Evolutionary conservation across 2,113 vertebrate genomes (phyloP).

Genomic region (Piprites chloris): DNA sequence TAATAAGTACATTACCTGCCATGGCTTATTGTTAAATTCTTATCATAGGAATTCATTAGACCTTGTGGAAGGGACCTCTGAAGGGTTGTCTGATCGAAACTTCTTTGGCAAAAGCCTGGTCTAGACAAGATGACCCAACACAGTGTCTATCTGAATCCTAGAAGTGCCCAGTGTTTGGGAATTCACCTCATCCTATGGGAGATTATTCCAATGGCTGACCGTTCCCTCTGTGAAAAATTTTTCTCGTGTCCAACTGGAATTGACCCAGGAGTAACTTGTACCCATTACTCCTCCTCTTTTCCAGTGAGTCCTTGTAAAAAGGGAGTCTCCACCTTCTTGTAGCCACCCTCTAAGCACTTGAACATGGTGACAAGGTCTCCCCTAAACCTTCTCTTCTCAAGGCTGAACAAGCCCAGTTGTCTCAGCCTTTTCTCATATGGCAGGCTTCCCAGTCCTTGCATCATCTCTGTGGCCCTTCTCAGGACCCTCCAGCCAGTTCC

Average conservation of each 20-base stretch:
- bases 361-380: not conserved
- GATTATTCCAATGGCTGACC: not conserved
- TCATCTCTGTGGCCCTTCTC: not conserved
- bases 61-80: not conserved
- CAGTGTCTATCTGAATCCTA: not conserved
- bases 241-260: not conserved
- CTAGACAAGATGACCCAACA: not conserved
- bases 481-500: not conserved
- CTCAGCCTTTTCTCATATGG: not conserved
- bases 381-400: not conserved
- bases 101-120: not conserved
- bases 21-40: conserved; percentile 35
- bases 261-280: not conserved
- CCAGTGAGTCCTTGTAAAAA: not conserved
- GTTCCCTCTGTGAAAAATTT: not conserved
- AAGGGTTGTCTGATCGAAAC: not conserved
- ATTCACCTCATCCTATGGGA: not conserved
- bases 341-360: not conserved
- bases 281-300: not conserved
- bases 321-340: not conserved
- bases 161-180: not conserved
- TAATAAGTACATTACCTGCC: not conserved
- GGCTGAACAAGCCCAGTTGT: not conserved
- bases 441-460: not conserved
- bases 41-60: not conserved